Conservation (phyloP, 1,140 invertebrate species). For the Eulimnadia texana region DNA sequence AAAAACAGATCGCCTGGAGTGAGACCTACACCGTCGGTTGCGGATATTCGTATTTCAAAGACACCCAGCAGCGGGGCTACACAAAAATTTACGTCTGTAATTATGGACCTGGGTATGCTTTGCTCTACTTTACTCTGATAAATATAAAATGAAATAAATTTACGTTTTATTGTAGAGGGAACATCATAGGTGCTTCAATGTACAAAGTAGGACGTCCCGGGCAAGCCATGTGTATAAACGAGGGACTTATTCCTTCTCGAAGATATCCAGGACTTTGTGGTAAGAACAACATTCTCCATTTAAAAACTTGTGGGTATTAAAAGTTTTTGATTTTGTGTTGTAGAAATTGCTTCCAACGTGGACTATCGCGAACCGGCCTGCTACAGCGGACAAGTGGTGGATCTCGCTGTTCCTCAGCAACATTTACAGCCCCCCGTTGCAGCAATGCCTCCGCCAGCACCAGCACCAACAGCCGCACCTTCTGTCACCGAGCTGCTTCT, state of each 20-base stretch:
- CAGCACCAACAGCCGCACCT: background rate
- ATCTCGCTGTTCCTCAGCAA: conserved; percentile 10
- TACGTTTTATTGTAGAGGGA: conserved; percentile 39
- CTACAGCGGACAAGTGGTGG: conserved; percentile 9
- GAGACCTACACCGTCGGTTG: conserved; percentile 62
- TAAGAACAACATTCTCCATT: conserved; percentile 33
- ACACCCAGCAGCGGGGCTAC: conserved; percentile 44
- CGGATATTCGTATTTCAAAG: conserved; percentile 62
- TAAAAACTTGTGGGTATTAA: conserved; percentile 7
- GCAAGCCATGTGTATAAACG: conserved; percentile 47
- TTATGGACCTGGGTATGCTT: conserved; percentile 58
- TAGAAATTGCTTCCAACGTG: conserved; percentile 14
- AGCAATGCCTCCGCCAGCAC: background rate
- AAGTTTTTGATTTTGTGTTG: background rate
- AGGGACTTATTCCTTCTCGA: conserved; percentile 48
- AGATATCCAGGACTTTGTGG: conserved; percentile 60
- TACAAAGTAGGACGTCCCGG: conserved; percentile 46
- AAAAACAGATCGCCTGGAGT: conserved; percentile 65
- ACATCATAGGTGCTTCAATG: conserved; percentile 54
- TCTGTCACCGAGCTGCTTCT: conserved; percentile 12
- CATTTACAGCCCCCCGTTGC: conserved; percentile 3
- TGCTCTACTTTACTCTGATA: background rate
- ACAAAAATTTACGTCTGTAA: conserved; percentile 74
- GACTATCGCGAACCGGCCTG: conserved; percentile 9
- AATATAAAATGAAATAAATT: background rate